These are phyloP conservation scores for Campylorhamphus procurvoides DNA, from an alignment of 2,113 vertebrate genomes.

Conservation along the genomic window DNA sequence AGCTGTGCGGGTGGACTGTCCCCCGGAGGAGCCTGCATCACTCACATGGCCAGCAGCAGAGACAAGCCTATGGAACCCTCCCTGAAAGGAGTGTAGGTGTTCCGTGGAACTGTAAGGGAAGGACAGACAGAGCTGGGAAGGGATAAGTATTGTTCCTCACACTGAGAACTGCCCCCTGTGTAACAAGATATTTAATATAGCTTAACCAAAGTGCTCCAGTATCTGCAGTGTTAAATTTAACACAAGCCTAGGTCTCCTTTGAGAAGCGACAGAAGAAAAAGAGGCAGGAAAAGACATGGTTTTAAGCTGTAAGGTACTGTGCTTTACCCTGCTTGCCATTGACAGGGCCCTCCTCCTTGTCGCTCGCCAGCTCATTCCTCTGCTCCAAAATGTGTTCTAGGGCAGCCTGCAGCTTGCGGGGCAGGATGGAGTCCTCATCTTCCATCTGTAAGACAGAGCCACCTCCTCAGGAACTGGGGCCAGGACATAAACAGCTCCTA, in stretches of 20 bases:
- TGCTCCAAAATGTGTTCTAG: constrained; percentile 92
- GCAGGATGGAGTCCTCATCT: constrained; percentile 94
- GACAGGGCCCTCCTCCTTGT: constrained; percentile 79
- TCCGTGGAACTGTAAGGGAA: not conserved
- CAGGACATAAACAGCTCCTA: rapidly evolving
- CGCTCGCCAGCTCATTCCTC: constrained; percentile 86
- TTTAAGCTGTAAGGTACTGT: not conserved
- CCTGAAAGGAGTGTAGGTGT: not conserved
- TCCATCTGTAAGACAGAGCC: constrained; percentile 84
- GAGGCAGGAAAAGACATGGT: not conserved
- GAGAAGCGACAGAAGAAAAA: not conserved
- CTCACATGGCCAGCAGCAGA: not conserved
- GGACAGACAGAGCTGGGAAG: not conserved
- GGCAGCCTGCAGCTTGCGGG: constrained; percentile 92
- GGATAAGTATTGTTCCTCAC: not conserved
- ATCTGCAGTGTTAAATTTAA: not conserved
- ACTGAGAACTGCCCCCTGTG: not conserved
- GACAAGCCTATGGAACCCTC: not conserved
- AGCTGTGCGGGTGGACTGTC: not conserved
- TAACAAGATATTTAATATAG: not conserved
- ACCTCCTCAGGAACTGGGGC: not conserved
- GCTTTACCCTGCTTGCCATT: constrained; percentile 76
- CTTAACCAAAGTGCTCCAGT: not conserved
- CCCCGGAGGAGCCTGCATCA: not conserved
- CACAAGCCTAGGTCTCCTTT: not conserved